A percentile compares a stretch with the other conserved stretches of the same genome.
Conservation (phyloP, 2,113 vertebrate genomes). For the Bungarus multicinctus region DNA sequence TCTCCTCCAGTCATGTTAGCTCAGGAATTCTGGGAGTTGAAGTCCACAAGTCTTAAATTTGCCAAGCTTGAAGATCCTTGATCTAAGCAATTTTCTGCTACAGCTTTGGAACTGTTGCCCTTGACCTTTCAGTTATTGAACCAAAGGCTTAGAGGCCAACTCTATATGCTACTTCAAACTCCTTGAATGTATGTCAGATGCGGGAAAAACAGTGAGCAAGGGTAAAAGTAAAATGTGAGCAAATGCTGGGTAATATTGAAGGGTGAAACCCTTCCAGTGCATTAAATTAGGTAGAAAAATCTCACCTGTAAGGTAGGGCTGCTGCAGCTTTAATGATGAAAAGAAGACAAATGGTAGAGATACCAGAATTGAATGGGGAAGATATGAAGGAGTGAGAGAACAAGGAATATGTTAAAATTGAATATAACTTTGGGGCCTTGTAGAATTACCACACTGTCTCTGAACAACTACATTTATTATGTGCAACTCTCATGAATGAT, state of each 20-base stretch:
- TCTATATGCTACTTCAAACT: background rate
- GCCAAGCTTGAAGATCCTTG: no score
- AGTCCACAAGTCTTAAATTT: no score
- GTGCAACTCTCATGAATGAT: background rate
- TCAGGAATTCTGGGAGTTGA: no score
- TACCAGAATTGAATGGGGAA: background rate
- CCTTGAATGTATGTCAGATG: constrained; percentile 12
- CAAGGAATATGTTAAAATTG: background rate
- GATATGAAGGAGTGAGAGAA: background rate
- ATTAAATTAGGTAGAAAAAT: background rate
- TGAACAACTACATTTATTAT: background rate
- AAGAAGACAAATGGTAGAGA: background rate
- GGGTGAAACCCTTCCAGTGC: constrained; percentile 4
- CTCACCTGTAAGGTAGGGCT: background rate
- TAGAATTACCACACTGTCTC: background rate
- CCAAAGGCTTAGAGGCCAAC: background rate
- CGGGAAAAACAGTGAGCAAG: background rate
- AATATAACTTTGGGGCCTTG: background rate
- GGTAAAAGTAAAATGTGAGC: constrained; percentile 17
- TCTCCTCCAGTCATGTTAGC: no score
- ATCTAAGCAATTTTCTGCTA: background rate
- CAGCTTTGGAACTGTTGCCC: constrained; percentile 34
- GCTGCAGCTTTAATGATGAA: background rate
- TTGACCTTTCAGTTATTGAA: constrained; percentile 5
- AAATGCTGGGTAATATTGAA: background rate